Evolutionary conservation across 2,888 invertebrate species (phyloP), one percentile per base, ranked within the genome.

Genomic region (Aphelenchoides bicaudatus): DNA sequence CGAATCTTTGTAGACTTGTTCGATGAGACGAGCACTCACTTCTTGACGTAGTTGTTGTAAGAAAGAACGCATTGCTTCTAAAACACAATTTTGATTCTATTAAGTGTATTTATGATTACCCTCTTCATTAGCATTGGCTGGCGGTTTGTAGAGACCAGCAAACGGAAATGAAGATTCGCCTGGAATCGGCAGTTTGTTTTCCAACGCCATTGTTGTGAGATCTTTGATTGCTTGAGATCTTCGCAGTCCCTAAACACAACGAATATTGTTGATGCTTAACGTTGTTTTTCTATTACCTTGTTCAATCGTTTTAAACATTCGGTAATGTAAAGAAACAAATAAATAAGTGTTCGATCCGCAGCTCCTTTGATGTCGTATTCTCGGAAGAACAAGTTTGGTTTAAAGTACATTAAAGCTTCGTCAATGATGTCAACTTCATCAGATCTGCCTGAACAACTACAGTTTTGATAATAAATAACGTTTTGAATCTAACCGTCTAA

Each of bases 341-440:
- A 99, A 74, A 99, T 98, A 27, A 99, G 83, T 23, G 94, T 89
- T 75, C 98, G 85, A 81, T 98, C 98, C 8, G 92, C 88, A 81
- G 94, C 92, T 70, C 90, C 92, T 90, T 94, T 94, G 61, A 98
- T 92, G 84, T 98, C 96, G 81, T 94, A 98, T 31, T 92, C 94
- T 70, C 94, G 86, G 81, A 98, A 99, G 82, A 98, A 98, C 0
- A 98, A 93, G 83, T 98, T 98, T 0, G 98, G 94, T 83, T 93
- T 96, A 82, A 99, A 99, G 81, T 87, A 98, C 78, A 88, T 89
- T 31, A 99, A 84, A 53, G 94, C 90, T 84, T 98, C 98, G 81
- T 99, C 98, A 70, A 98, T 88, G 65, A 98, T 89, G 81, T 98
- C 98, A 43, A 88, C 88, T 53, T 86, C 85, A n/a, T 82, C 83